phyloP scores from a whole-genome alignment of 2,797 vertebrate species.

The Pseudochirops corinnae region DNA sequence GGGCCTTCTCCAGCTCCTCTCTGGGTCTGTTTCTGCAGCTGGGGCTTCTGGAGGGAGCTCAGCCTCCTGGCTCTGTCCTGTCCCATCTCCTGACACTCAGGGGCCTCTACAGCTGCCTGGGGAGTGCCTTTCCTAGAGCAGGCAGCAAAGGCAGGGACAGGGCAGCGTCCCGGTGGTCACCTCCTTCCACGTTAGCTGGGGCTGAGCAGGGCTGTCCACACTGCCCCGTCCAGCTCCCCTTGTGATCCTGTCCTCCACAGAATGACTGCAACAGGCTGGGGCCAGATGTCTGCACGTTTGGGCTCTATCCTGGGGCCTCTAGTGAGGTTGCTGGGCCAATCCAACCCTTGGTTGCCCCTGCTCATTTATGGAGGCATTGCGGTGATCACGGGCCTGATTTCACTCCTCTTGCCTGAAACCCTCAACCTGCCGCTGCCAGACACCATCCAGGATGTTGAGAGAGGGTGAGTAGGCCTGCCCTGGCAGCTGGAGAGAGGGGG shows the following conservation, averaged over 20 bases:
- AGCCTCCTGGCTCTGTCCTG: neutral
- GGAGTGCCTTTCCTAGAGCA: too few species aligned
- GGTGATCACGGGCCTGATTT: constrained; percentile 85
- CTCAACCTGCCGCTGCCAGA: constrained; percentile 87
- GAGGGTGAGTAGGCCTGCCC: constrained; percentile 82
- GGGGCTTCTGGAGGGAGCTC: neutral
- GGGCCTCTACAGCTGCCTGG: neutral
- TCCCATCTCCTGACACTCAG: neutral
- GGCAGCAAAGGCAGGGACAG: neutral
- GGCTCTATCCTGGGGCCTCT: constrained; percentile 90
- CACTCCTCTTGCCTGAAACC: constrained; percentile 90
- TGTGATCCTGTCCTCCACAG: constrained; percentile 73
- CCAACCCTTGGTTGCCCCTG: constrained; percentile 85
- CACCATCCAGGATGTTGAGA: constrained; percentile 89
- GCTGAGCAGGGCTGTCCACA: neutral
- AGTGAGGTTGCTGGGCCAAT: constrained; percentile 83
- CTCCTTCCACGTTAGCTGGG: neutral
- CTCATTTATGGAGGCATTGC: constrained; percentile 87
- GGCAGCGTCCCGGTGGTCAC: too few species aligned
- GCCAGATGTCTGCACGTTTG: constrained; percentile 85
- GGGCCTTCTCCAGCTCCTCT: neutral
- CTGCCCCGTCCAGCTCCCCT: neutral
- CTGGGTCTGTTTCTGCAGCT: neutral
- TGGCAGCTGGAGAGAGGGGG: fast-evolving
- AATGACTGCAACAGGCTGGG: constrained; percentile 89